Base-by-base conservation (phyloP, 2,113 vertebrate species). In the Nothoprocta perdicaria region DNA sequence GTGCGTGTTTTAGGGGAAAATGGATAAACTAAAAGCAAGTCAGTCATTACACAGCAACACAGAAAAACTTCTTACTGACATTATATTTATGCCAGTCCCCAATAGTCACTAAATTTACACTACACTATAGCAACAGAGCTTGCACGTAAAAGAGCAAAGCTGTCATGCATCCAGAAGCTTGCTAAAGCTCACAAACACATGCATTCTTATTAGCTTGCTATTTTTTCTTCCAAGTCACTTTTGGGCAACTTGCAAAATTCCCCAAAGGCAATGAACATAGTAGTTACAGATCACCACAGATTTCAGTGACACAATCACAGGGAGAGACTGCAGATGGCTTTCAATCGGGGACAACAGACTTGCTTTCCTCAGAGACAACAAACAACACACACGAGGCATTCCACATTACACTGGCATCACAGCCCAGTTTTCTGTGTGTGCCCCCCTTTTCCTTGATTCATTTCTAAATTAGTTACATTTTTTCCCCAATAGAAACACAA, bases 381-480 rank as follows among this genome's bases (percentile, higher is more conserved):
- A 22, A 15, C 43, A 68, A 10, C 15, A 40, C 19, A 69, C 19
- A 74, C 71, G 38, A 35, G 76, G 9, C 46, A 67, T 40, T 93
- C 88, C 69, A 69, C 65, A 19, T 79, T 76, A 77, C 62, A 82
- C 18, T 0, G 0, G 62, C 41, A 93, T 4, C 84, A 67, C 75
- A 93, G 84, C 69, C 48, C 55, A 73, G 76, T 87, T 84, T 92
- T 45, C 74, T 89, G n/a, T 15, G 23, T 33, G 50, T 50, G 21
- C 53, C 35, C 41, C 0, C 13, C 41, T 60, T 40, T 45, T 69
- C 53, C 75, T 86, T 93, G 15, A 58, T 80, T 90, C 55, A 77
- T 62, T 92, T 92, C 58, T 67, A 67, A 84, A 94, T 92, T 84
- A 92, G 92, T 90, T 82, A 67, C 31, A 77, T 45, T 6, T 71